Evolutionary conservation across 2,888 invertebrate species (phyloP).

Genomic region (Smittia aterrima): DNA sequence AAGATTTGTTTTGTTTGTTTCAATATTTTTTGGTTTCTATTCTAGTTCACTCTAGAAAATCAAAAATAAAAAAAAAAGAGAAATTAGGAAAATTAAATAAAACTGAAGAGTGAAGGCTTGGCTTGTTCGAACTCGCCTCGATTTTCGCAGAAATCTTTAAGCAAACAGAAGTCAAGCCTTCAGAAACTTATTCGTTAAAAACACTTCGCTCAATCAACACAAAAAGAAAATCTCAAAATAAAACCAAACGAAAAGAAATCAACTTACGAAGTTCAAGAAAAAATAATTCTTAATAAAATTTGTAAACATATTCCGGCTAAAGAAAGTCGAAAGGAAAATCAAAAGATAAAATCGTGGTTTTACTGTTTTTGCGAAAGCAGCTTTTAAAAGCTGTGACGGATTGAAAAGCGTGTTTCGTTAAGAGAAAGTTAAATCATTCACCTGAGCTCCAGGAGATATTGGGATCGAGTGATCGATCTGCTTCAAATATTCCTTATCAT

Average conservation of each 20-base stretch:
- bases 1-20: conserved; percentile 35
- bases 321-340: conserved; percentile 3
- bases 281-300: conserved; percentile 50
- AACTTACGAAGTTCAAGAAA: neutral
- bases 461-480: conserved; percentile 64
- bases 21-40: conserved; percentile 34
- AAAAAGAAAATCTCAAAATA: conserved; percentile 32
- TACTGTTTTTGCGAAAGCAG: conserved; percentile 13
- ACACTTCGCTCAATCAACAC: conserved; percentile 36
- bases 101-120: conserved; percentile 41
- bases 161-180: neutral
- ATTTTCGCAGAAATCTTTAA: neutral
- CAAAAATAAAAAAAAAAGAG: conserved; percentile 46
- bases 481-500: conserved; percentile 87
- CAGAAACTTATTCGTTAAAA: conserved; percentile 42
- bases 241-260: conserved; percentile 30
- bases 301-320: conserved; percentile 53
- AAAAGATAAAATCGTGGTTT: conserved; percentile 18
- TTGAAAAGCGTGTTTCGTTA: conserved; percentile 30
- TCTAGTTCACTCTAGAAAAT: conserved; percentile 32
- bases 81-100: conserved; percentile 44
- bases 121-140: neutral
- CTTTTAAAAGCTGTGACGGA: neutral
- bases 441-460: conserved; percentile 60
- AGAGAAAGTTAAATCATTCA: conserved; percentile 57